Conservation (phyloP, 2,888 invertebrate species). For the Conops quadrifasciatus region DNA sequence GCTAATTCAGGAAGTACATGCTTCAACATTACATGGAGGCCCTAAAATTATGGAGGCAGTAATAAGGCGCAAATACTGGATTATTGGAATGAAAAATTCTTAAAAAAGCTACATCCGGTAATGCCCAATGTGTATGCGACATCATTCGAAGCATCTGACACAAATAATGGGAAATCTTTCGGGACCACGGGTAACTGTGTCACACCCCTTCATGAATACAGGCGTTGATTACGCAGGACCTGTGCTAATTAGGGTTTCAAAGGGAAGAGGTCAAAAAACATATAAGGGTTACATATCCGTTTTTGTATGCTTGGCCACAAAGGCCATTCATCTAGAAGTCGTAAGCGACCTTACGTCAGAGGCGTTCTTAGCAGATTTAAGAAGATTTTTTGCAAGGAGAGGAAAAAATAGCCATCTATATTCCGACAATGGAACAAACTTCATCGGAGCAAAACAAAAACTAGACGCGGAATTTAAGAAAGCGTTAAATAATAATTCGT, state of each 20-base stretch:
- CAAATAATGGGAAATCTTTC: slow-evolving; percentile 28
- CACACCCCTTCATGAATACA: slow-evolving; percentile 18
- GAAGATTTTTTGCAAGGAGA: slow-evolving; percentile 30
- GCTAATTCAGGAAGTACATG: too few species aligned
- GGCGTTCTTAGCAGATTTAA: slow-evolving; percentile 20
- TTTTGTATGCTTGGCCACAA: too few species aligned
- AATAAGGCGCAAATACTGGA: too few species aligned
- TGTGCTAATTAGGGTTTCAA: neutral
- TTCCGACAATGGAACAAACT: slow-evolving; percentile 19
- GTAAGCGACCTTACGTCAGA: too few species aligned
- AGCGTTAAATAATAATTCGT: neutral
- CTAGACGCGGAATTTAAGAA: neutral
- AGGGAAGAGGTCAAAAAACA: neutral
- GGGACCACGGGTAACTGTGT: slow-evolving; percentile 14
- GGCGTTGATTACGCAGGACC: slow-evolving; percentile 15
- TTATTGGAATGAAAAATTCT: too few species aligned
- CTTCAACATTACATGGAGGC: too few species aligned
- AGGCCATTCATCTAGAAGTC: too few species aligned
- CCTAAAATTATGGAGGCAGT: too few species aligned
- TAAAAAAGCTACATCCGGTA: too few species aligned
- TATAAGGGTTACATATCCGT: too few species aligned
- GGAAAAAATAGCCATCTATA: slow-evolving; percentile 29
- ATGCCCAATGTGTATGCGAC: too few species aligned
- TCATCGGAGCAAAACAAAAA: slow-evolving; percentile 5
- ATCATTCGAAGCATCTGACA: neutral